Percentiles rank a stretch among this genome's conserved stretches.
These are phyloP conservation scores for Eugnorisma glareosa DNA, from an alignment of 2,888 invertebrate genomes.

Conservation along the genomic window DNA sequence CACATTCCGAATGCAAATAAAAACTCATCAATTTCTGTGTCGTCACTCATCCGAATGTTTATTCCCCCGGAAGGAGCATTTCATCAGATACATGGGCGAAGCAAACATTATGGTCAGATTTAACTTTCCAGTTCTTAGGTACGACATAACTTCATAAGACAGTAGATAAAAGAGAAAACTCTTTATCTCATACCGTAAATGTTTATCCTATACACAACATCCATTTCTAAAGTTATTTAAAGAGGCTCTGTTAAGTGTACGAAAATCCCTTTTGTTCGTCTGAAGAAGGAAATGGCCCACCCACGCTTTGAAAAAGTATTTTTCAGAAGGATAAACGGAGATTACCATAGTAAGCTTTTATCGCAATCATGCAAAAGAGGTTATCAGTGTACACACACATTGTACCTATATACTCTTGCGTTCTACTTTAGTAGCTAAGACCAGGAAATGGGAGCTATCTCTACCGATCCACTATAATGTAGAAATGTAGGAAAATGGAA, in stretches of 20 bases:
- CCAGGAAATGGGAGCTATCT: constrained; percentile 10
- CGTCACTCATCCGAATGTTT: neutral
- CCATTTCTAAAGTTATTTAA: constrained; percentile 54
- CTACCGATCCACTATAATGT: neutral
- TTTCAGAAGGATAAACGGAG: constrained; percentile 42
- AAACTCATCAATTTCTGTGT: constrained; percentile 2
- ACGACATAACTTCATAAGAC: neutral
- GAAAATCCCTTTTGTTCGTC: constrained; percentile 57
- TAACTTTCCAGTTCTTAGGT: neutral
- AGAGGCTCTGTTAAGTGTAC: constrained; percentile 48
- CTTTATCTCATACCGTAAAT: neutral
- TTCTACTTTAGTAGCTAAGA: constrained; percentile 12
- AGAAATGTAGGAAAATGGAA: neutral
- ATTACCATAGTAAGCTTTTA: constrained; percentile 44
- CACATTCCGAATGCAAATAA: constrained; percentile 1
- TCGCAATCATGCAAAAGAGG: constrained; percentile 35
- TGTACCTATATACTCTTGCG: constrained; percentile 4
- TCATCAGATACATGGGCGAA: neutral
- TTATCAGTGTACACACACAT: constrained; percentile 24
- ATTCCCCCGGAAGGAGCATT: neutral
- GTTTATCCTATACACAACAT: constrained; percentile 18
- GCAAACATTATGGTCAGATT: neutral
- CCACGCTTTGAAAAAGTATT: constrained; percentile 50
- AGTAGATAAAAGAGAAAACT: neutral
- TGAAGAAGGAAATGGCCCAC: constrained; percentile 57